Percentiles rank a stretch among this genome's conserved stretches.
phyloP scores from a whole-genome alignment of 1,140 invertebrate genomes.

The Ceratina calcarata region DNA sequence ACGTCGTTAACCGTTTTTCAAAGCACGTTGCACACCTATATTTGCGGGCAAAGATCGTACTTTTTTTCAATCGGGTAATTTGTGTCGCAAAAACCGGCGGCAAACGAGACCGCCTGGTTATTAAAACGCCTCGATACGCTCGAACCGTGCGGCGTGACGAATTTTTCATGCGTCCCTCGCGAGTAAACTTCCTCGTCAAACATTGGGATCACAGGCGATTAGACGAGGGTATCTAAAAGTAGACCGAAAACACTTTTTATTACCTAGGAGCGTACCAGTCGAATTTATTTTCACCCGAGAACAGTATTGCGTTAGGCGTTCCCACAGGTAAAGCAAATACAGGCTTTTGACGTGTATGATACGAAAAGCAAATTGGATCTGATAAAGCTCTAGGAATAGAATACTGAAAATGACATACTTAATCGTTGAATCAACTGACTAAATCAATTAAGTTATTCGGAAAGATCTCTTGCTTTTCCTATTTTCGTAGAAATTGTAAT shows the following conservation, averaged over 20 bases:
- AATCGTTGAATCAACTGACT: background rate
- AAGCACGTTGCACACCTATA: constrained; percentile 1
- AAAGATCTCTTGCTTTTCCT: too few relatives aligned
- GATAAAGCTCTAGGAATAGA: constrained; percentile 57
- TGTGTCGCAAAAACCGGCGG: background rate
- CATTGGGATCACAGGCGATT: background rate
- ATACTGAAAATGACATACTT: constrained; percentile 4
- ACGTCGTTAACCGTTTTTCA: background rate
- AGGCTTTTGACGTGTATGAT: constrained; percentile 35
- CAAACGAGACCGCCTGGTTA: background rate
- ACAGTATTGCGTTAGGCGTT: background rate
- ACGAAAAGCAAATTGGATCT: constrained; percentile 48
- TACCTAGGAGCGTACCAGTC: background rate
- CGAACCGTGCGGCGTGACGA: background rate
- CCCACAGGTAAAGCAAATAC: constrained; percentile 3
- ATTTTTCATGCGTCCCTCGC: too few relatives aligned
- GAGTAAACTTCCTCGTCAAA: background rate
- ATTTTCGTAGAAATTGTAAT: too few relatives aligned
- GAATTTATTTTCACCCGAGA: constrained; percentile 7
- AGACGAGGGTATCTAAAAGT: background rate
- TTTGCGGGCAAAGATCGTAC: constrained; percentile 23
- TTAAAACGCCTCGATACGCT: background rate
- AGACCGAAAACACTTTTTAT: background rate
- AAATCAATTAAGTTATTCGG: background rate
- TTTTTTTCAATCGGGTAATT: constrained; percentile 11